A percentile compares a stretch with the other conserved stretches of the same genome.
These are phyloP conservation scores for Tetramorium bicarinatum DNA, from an alignment of 2,888 invertebrate species.

Conservation along the genomic window DNA sequence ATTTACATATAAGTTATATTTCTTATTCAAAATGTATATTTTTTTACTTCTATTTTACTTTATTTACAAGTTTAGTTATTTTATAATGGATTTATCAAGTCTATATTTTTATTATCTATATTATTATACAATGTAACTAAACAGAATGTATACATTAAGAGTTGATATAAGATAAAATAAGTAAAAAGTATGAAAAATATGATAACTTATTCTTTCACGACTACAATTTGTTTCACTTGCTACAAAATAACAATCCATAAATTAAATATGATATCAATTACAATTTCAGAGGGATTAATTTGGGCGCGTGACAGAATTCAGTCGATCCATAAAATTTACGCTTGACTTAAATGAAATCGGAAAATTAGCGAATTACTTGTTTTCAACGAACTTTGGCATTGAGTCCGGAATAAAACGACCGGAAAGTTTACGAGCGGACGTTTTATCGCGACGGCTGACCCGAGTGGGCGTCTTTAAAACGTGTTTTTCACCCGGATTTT, in stretches of 20 bases:
- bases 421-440: conserved; percentile 9
- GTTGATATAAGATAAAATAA: not conserved
- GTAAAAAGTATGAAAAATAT: not conserved
- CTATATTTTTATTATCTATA: not conserved
- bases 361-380: conserved; percentile 45
- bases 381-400: conserved; percentile 23
- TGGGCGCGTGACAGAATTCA: not conserved
- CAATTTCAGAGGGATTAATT: conserved; percentile 11
- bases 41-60: not conserved
- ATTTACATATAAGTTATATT: not conserved
- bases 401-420: conserved; percentile 5
- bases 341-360: not conserved
- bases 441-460: conserved; percentile 24
- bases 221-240: not conserved
- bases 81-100: not conserved
- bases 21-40: not conserved
- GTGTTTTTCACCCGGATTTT: conserved; percentile 29
- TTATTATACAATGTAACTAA: not conserved
- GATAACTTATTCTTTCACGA: not conserved
- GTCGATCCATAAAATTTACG: not conserved
- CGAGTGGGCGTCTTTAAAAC: conserved; percentile 18
- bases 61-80: not conserved
- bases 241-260: not conserved
- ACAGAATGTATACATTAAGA: not conserved
- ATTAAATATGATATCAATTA: not conserved